Evolutionary conservation across 2,797 vertebrate genomes (phyloP).

Genomic region (Neosilurus hyrtlii): DNA sequence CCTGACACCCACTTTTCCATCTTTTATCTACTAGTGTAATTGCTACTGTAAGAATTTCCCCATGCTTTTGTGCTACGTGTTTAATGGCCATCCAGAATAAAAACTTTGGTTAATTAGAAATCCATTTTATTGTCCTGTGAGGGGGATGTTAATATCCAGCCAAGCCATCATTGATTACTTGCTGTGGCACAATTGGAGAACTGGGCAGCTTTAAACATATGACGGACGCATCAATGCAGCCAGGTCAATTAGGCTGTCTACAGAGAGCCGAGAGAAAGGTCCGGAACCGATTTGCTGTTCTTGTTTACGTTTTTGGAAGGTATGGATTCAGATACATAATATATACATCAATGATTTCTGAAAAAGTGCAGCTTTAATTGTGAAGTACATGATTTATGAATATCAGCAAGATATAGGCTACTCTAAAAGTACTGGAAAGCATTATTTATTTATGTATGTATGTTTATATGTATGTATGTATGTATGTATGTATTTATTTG

Average conservation of each 20-base stretch:
- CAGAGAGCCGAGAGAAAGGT: neutral
- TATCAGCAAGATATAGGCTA: neutral
- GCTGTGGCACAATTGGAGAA: conserved; percentile 38
- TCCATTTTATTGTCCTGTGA: conserved; percentile 47
- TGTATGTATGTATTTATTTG: no score
- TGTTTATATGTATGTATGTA: no score
- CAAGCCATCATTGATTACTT: conserved; percentile 57
- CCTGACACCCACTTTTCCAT: conserved; percentile 32
- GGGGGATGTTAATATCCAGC: conserved; percentile 60
- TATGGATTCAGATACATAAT: neutral
- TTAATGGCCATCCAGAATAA: conserved; percentile 52
- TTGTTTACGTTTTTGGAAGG: neutral
- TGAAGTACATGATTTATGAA: neutral
- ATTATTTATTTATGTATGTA: neutral
- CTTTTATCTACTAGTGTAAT: conserved; percentile 28
- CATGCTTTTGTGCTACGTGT: conserved; percentile 4
- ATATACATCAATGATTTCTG: neutral
- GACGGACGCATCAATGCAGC: conserved; percentile 37
- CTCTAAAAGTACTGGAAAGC: neutral
- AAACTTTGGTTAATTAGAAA: conserved; percentile 52
- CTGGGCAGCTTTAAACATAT: conserved; percentile 31
- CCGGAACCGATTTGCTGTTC: neutral
- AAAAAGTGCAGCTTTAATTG: neutral
- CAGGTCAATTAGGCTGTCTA: conserved; percentile 30
- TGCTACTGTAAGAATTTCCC: conserved; percentile 34